Base-by-base conservation (phyloP, 2,113 vertebrate species). In the Bujurquina vittata region DNA sequence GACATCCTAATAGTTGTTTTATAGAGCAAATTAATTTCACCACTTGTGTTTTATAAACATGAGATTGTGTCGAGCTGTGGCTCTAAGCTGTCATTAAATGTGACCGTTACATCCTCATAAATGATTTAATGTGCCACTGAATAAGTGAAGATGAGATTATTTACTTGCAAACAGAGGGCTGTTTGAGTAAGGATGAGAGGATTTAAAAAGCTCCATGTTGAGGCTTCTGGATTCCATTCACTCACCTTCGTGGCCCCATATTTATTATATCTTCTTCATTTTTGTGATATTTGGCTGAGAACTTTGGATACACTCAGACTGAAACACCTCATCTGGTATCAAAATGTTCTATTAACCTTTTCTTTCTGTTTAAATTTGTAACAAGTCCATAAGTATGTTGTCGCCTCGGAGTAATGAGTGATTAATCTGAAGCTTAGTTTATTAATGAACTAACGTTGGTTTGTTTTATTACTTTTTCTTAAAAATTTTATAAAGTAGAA, bases 131-230 rank as follows among this genome's bases (percentile, higher is more conserved):
- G 55, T 23, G 74, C 57, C 11, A 57, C 55, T 60, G 60, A 67
- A 80, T 80, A 84, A 81, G 37, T 67, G 62, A 84, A 77, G 56
- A 76, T 75, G 65, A 58, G n/a, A 72, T 87, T 80, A 84, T 86
- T 75, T 62, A 85, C 65, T 73, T 80, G 76, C 75, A 73, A 86
- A 83, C 60, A 79, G 43, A 84, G 54, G 11, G 29, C 46, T 84
- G 37, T 84, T 87, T 72, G 61, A 72, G 37, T 46, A 72, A 20
- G 58, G 23, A 75, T 33, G 17, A 54, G 61, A 7, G 33, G 37
- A 33, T 67, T 80, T 75, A 20, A 84, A 23, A 23, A 14, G 61
- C 80, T 84, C 37, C 10, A 14, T 17, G 33, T 31, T 54, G n/a
- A 65, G n/a, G 23, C 6, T n/a, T 26, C 37, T 63, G 56, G 20